A percentile compares a stretch with the other conserved stretches of the same genome.
These are phyloP conservation scores for Pocillopora damicornis DNA, from an alignment of 64 coral and sea anemone genomes.

Conservation along the genomic window DNA sequence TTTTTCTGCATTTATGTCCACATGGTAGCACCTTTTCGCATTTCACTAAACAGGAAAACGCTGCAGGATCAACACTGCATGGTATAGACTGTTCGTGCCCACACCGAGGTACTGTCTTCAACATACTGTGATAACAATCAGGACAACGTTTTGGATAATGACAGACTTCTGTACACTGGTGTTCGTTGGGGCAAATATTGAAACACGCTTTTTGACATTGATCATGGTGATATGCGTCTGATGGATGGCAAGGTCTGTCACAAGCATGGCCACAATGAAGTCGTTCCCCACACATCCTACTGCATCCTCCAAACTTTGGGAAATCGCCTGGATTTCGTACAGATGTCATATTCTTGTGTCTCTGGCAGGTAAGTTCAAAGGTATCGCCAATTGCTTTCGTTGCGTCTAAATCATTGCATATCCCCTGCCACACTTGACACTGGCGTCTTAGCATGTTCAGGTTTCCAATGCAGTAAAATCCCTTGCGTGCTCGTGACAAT, in stretches of 20 bases:
- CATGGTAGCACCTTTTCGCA: slow-evolving; percentile 44
- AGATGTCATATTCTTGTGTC: slow-evolving; percentile 1
- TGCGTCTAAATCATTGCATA: slow-evolving; percentile 24
- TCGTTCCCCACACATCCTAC: not conserved
- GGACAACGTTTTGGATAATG: not conserved
- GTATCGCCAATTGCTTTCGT: slow-evolving; percentile 33
- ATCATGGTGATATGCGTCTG: not conserved
- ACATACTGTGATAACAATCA: not conserved
- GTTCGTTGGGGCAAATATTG: not conserved
- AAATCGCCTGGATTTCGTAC: not conserved
- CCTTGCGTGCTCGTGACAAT: slow-evolving; percentile 44
- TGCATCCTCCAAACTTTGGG: not conserved
- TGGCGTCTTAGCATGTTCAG: slow-evolving; percentile 11
- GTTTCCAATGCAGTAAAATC: slow-evolving; percentile 57
- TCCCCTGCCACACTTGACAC: slow-evolving; percentile 26
- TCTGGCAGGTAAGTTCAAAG: slow-evolving; percentile 29
- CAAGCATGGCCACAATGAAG: slow-evolving; percentile 24
- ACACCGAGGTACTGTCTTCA: not conserved
- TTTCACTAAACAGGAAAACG: not conserved
- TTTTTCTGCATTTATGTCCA: slow-evolving; percentile 17
- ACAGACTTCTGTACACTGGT: not conserved
- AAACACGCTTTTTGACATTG: not conserved
- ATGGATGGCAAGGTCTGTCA: not conserved
- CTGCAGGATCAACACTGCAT: not conserved
- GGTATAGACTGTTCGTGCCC: slow-evolving; percentile 8